Base-by-base conservation (phyloP, 2,888 invertebrate genomes). In the Syrphus vitripennis region DNA sequence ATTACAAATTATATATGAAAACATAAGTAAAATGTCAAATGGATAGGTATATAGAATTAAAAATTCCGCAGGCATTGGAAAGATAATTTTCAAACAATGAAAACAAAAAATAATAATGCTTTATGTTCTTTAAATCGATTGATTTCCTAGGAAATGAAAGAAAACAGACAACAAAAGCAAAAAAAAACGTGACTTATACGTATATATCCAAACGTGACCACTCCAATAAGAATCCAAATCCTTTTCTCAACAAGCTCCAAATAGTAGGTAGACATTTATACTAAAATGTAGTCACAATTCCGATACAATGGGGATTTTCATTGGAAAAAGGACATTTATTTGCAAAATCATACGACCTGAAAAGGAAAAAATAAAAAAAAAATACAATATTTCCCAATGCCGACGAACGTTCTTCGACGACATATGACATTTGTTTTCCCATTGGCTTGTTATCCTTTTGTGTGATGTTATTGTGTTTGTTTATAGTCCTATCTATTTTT, bases 381-480 rank as follows among this genome's bases (percentile, higher is more conserved):
- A n/a, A 82, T 69, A 77, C 82, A 83, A 83, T 77, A 83, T 83
- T 72, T 83, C 45, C 53, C 67, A 57, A 77, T 77, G 70, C 59
- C 71, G 82, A 77, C 63, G 37, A 63, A 7, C 31, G 31, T 9
- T 31, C 31, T 6, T 10, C 19, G 45, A 45, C 48, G 69, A 45
- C 63, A 63, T 63, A 76, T 81, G 81, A 81, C 77, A 61, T 77
- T 77, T 77, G 77, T 83, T 72, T 77, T 83, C 59, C 65, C 31
- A 77, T 83, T 83, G 82, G 77, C 82, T 83, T 83, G 59, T 67
- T 83, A 83, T 77, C 72, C 77, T 67, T n/a, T 34, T 72, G 50
- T 65, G 45, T 65, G 45, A 76, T 82, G 70, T 71, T 42, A 69
- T 81, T 69, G 40, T 69, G 59, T 61, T 63, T 76, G 55, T 42